Conservation (phyloP, 64 coral and sea anemone genomes). For the Anthopleura sola region DNA sequence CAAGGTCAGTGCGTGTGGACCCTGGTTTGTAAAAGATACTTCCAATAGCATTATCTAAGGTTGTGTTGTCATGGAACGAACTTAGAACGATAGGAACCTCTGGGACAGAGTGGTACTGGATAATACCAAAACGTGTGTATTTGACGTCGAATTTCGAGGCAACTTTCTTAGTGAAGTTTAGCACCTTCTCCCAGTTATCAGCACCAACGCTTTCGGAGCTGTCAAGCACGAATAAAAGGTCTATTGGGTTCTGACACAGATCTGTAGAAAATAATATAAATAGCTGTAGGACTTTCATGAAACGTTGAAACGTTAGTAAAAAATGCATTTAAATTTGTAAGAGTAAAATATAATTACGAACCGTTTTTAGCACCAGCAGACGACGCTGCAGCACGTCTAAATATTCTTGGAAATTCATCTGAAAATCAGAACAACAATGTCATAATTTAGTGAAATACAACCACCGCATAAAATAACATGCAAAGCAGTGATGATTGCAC, state of each 20-base stretch:
- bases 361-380: background rate
- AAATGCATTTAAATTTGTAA: too few relatives aligned
- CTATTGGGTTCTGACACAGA: constrained; percentile 66
- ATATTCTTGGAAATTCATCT: background rate
- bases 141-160: constrained; percentile 43
- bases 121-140: constrained; percentile 64
- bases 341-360: too few relatives aligned
- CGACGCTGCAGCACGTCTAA: background rate
- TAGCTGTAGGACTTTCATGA: too few relatives aligned
- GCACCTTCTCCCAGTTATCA: constrained; percentile 50
- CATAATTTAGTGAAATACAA: too few relatives aligned
- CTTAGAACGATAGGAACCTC: constrained; percentile 48
- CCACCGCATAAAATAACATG: too few relatives aligned
- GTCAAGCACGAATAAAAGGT: constrained; percentile 75
- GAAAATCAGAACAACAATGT: background rate
- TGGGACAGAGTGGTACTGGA: constrained; percentile 68
- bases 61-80: constrained; percentile 40
- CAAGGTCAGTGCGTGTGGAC: constrained; percentile 71
- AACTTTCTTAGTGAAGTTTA: constrained; percentile 53
- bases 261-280: background rate
- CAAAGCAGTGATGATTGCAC: too few relatives aligned
- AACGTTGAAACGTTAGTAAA: too few relatives aligned
- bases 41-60: constrained; percentile 24
- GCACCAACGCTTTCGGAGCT: constrained; percentile 81
- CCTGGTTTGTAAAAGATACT: constrained; percentile 73